Conservation (phyloP, 2,797 vertebrate species). For the Staurois parvus region DNA sequence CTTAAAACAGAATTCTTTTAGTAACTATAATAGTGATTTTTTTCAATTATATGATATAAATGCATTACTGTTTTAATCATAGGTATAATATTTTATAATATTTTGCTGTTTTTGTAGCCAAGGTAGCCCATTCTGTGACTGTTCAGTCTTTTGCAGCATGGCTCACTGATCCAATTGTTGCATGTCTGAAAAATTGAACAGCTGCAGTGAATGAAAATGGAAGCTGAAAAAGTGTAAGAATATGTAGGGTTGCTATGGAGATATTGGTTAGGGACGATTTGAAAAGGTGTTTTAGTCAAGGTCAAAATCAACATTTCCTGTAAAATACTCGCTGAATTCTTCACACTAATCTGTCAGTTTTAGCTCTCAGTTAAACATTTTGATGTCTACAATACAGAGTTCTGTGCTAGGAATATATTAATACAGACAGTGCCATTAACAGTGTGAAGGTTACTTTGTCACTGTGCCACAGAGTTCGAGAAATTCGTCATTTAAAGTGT, state of each 20-base stretch:
- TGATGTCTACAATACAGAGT: background rate
- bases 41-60: background rate
- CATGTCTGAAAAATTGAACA: slow-evolving; percentile 28
- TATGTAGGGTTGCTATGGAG: slow-evolving; percentile 53
- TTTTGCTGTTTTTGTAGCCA: background rate
- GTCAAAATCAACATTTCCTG: slow-evolving; percentile 45
- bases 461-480: too few species aligned
- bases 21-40: background rate
- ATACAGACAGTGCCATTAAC: background rate
- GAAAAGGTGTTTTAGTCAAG: slow-evolving; percentile 46
- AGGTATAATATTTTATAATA: background rate
- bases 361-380: background rate
- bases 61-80: background rate
- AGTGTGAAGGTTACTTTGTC: background rate
- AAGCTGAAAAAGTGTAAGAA: slow-evolving; percentile 22
- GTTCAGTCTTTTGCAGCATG: slow-evolving; percentile 16
- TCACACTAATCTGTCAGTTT: slow-evolving; percentile 4
- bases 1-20: too few species aligned
- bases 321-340: slow-evolving; percentile 28
- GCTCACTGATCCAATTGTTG: slow-evolving; percentile 43
- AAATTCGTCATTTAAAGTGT: too few species aligned
- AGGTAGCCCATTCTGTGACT: slow-evolving; percentile 2
- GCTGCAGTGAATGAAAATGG: slow-evolving; percentile 13
- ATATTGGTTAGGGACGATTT: slow-evolving; percentile 39
- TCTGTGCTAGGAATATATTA: background rate